Evolutionary conservation across 2,888 invertebrate species (phyloP).

Genomic region (Steinernema scapterisci): DNA sequence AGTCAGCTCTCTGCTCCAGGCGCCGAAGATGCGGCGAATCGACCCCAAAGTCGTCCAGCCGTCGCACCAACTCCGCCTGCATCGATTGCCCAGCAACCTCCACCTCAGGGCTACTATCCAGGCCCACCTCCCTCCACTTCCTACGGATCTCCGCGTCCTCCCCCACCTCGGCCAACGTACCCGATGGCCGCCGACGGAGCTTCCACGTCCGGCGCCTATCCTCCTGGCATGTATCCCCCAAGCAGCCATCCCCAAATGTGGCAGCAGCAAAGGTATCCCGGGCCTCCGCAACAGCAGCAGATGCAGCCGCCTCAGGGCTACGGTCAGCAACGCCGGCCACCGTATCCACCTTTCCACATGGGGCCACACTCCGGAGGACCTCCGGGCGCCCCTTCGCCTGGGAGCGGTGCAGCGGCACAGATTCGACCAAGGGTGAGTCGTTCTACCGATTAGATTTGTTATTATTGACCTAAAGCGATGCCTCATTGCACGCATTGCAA

Average conservation of each 20-base stretch:
- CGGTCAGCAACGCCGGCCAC: neutral
- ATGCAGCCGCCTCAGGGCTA: constrained; percentile 27
- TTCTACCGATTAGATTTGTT: neutral
- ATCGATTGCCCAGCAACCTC: constrained; percentile 5
- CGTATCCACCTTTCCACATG: neutral
- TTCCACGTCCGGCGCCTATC: constrained; percentile 24
- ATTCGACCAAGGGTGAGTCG: constrained; percentile 21
- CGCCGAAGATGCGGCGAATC: constrained; percentile 37
- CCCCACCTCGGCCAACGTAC: neutral
- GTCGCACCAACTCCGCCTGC: constrained; percentile 1
- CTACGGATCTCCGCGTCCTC: constrained; percentile 37
- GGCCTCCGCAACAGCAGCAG: constrained; percentile 35
- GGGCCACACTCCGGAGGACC: neutral
- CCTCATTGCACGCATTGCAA: neutral
- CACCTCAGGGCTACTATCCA: constrained; percentile 20
- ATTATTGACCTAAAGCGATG: constrained; percentile 2
- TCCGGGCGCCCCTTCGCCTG: constrained; percentile 13
- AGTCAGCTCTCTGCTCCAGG: constrained; percentile 46
- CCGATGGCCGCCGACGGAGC: constrained; percentile 18
- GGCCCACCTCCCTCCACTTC: constrained; percentile 34
- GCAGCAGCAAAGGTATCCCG: constrained; percentile 32
- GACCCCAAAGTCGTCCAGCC: constrained; percentile 15
- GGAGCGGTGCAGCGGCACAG: constrained; percentile 3
- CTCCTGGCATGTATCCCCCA: constrained; percentile 24
- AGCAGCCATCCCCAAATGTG: constrained; percentile 23